Percentiles rank a stretch among this genome's conserved stretches.
Evolutionary conservation across 1,140 invertebrate genomes (phyloP).

Genomic region (Drosophila kanapiae): DNA sequence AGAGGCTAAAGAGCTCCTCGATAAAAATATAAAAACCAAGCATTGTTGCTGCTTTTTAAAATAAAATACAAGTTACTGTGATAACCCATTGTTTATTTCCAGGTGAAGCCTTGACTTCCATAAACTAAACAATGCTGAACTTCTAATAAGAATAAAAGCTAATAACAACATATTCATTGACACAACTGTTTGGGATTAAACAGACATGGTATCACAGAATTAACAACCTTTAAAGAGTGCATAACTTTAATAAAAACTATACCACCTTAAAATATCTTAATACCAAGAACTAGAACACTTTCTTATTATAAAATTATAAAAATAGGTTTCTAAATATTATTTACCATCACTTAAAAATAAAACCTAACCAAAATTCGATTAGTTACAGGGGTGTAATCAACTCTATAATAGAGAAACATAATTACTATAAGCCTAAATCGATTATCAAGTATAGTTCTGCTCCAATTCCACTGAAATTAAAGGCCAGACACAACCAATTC

Average conservation of each 20-base stretch:
- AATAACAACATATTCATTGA: too few species aligned
- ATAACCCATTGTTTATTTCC: too few species aligned
- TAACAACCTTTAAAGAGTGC: too few species aligned
- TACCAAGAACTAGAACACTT: not conserved
- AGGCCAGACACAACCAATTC: not conserved
- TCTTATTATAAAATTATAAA: not conserved
- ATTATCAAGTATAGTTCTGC: constrained; percentile 29
- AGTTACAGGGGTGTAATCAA: too few species aligned
- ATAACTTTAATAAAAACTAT: not conserved
- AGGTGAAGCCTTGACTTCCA: too few species aligned
- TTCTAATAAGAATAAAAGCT: too few species aligned
- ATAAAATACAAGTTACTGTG: too few species aligned
- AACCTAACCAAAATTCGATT: constrained; percentile 1
- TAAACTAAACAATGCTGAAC: too few species aligned
- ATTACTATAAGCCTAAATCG: constrained; percentile 4
- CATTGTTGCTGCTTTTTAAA: too few species aligned
- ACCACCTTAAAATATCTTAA: not conserved
- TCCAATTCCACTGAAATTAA: constrained; percentile 29
- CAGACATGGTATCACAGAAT: too few species aligned
- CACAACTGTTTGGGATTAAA: too few species aligned
- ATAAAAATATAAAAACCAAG: not conserved
- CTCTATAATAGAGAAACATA: not conserved
- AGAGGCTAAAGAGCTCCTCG: not conserved
- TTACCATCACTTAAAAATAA: not conserved
- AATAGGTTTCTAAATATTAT: not conserved